phyloP scores from a whole-genome alignment of 2,797 vertebrate species.

The Myotis pilosus region DNA sequence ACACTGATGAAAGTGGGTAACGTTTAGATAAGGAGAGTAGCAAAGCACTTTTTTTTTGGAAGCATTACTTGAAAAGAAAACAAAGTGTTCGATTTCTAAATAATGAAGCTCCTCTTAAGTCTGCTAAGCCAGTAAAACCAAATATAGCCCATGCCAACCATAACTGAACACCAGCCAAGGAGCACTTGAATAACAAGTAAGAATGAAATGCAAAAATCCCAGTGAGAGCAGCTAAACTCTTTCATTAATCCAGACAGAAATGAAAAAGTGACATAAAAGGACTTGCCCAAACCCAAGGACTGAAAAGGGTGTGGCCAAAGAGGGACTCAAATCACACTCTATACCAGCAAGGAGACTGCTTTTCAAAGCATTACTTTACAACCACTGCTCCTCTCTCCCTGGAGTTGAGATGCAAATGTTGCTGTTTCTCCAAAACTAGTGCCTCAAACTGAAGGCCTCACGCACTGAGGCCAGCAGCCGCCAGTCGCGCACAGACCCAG shows the following conservation, averaged over 20 bases:
- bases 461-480: not conserved
- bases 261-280: not conserved
- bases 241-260: not conserved
- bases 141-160: conserved; percentile 61
- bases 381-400: not conserved
- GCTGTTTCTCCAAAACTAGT: not conserved
- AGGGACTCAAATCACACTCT: not conserved
- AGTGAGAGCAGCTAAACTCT: not conserved
- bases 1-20: not conserved
- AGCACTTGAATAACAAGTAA: conserved; percentile 50
- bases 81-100: conserved; percentile 65
- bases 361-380: not conserved
- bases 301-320: not conserved
- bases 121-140: conserved; percentile 57
- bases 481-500: not conserved
- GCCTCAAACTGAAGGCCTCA: not conserved
- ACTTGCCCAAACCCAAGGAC: not conserved
- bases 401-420: not conserved
- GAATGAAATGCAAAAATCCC: conserved; percentile 36
- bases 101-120: conserved; percentile 60
- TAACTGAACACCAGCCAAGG: conserved; percentile 59
- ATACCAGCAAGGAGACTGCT: not conserved
- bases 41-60: not conserved
- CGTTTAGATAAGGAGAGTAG: conserved; percentile 30
- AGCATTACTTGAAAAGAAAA: conserved; percentile 63